phyloP scores from a whole-genome alignment of 2,888 invertebrate species.

The Microplitis manilae region DNA sequence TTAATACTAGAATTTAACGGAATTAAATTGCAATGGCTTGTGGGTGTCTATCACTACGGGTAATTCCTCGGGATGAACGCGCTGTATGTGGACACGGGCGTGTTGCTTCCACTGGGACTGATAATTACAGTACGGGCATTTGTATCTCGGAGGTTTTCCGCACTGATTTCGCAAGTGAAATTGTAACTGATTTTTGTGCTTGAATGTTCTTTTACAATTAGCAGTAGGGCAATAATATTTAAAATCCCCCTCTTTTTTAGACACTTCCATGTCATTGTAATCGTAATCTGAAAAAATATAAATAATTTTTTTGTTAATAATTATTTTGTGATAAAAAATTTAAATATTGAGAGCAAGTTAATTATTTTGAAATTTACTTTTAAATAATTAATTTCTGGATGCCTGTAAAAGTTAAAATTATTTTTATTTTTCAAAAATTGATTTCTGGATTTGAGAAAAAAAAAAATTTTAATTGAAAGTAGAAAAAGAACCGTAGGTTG shows the following conservation, averaged over 20 bases:
- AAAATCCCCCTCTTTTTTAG: background rate
- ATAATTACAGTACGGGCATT: constrained; percentile 51
- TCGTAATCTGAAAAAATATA: background rate
- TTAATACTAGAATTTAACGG: too few relatives aligned
- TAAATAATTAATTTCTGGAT: too few relatives aligned
- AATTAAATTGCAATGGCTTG: background rate
- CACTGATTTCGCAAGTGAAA: constrained; percentile 43
- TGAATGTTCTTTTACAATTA: background rate
- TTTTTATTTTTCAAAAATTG: too few relatives aligned
- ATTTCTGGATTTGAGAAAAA: too few relatives aligned
- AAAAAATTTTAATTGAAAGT: too few relatives aligned
- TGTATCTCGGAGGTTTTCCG: constrained; percentile 55
- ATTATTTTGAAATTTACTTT: too few relatives aligned
- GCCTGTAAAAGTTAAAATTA: too few relatives aligned
- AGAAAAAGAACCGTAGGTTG: too few relatives aligned
- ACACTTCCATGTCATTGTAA: background rate
- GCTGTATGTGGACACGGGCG: background rate
- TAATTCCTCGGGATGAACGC: background rate
- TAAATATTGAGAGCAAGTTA: too few relatives aligned
- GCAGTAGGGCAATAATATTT: background rate
- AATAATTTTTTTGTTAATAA: background rate
- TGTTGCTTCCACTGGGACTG: constrained; percentile 42
- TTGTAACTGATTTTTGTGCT: background rate
- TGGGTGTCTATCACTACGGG: background rate
- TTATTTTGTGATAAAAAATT: too few relatives aligned